Conservation (phyloP, 2,797 vertebrate genomes). For the Melanotaenia boesemani region DNA sequence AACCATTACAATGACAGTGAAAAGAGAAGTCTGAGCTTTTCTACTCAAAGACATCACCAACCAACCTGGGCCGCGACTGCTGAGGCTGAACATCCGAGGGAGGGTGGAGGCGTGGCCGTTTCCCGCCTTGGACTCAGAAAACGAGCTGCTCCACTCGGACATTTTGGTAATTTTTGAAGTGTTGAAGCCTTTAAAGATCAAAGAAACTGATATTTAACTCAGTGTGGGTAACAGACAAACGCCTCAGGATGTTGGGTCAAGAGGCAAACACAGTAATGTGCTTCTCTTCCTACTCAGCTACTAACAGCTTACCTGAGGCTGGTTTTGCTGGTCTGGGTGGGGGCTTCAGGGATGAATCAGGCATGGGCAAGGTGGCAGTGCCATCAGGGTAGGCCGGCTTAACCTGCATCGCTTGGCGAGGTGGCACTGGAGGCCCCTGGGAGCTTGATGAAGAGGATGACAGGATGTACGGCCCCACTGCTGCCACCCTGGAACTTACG, state of each 20-base stretch:
- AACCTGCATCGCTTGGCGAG: constrained; percentile 85
- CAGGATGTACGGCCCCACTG: constrained; percentile 95
- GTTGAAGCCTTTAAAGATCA: constrained; percentile 46
- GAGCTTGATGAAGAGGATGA: constrained; percentile 78
- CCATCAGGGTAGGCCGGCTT: constrained; percentile 91
- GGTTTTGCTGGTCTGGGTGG: constrained; percentile 78
- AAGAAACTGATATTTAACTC: background rate
- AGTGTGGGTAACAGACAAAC: background rate
- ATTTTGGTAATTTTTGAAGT: constrained; percentile 57
- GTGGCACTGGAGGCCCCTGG: constrained; percentile 52
- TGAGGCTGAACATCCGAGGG: constrained; percentile 74
- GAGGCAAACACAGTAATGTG: too few relatives aligned
- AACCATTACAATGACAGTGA: too few relatives aligned
- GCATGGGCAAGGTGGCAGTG: constrained; percentile 79
- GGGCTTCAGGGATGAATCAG: constrained; percentile 64
- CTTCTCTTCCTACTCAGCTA: background rate
- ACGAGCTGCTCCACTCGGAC: constrained; percentile 65
- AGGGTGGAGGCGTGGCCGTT: constrained; percentile 74
- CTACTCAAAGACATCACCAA: too few relatives aligned
- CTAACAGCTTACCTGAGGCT: constrained; percentile 51
- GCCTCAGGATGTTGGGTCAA: background rate
- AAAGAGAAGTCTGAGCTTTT: too few relatives aligned
- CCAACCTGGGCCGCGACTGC: constrained; percentile 64
- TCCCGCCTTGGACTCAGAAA: constrained; percentile 45
- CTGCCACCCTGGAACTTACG: constrained; percentile 88